Evolutionary conservation across 2,113 vertebrate genomes (phyloP).

Genomic region (Centropus bengalensis): DNA sequence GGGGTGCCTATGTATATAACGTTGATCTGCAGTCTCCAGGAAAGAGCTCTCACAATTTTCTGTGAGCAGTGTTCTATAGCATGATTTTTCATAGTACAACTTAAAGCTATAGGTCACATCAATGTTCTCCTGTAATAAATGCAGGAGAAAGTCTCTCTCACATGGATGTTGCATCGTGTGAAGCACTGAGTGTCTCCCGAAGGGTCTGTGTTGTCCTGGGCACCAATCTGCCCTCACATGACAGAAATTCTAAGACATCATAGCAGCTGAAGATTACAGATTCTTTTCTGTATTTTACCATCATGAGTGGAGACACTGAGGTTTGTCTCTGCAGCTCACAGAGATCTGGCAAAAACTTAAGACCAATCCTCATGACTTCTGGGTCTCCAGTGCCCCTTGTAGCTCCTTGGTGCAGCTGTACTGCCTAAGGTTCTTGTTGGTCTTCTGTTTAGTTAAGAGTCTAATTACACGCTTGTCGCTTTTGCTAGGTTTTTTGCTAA

Average conservation of each 20-base stretch:
- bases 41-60: background rate
- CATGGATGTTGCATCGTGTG: background rate
- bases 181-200: background rate
- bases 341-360: background rate
- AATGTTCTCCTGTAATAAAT: background rate
- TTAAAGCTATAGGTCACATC: background rate
- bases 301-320: background rate
- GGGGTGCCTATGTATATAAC: accelerated
- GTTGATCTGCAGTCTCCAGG: background rate
- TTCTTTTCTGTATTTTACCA: background rate
- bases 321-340: background rate
- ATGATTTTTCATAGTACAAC: background rate
- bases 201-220: background rate
- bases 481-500: background rate
- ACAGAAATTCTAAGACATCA: background rate
- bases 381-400: background rate
- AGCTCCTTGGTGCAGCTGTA: background rate
- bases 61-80: background rate
- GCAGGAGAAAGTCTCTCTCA: background rate
- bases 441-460: background rate
- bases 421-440: background rate
- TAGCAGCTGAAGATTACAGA: background rate
- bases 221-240: accelerated
- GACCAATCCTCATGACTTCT: background rate
- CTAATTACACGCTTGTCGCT: background rate